phyloP scores from a whole-genome alignment of 2,113 vertebrate species.

The Bufo gargarizans region DNA sequence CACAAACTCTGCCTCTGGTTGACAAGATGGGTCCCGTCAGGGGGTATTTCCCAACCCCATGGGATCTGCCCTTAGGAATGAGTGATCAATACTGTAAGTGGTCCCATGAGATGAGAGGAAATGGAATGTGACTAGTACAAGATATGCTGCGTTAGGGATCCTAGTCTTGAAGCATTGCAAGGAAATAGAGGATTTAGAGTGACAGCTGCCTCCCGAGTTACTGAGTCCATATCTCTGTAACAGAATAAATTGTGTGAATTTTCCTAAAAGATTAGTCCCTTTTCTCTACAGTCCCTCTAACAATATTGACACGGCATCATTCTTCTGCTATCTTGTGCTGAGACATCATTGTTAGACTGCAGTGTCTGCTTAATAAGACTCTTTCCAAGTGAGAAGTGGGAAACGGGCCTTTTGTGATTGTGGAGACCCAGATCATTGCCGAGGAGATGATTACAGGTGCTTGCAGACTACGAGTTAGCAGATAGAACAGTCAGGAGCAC shows the following conservation, averaged over 20 bases:
- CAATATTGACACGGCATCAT: background rate
- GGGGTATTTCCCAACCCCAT: background rate
- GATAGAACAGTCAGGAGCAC: conserved; percentile 1
- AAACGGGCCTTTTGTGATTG: conserved; percentile 6
- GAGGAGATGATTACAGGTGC: conserved; percentile 30
- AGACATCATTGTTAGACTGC: conserved; percentile 27
- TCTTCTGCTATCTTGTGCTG: background rate
- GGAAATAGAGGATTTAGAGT: background rate
- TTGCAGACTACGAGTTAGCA: conserved; percentile 1
- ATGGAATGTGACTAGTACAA: conserved; percentile 43
- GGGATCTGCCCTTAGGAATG: conserved; percentile 18
- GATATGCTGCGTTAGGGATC: conserved; percentile 34
- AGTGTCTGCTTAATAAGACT: conserved; percentile 22
- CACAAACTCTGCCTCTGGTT: background rate
- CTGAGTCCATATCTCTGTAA: background rate
- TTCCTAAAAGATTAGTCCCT: background rate
- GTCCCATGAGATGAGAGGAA: conserved; percentile 15
- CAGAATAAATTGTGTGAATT: conserved; percentile 6
- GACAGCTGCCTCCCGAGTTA: background rate
- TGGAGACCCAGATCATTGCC: background rate
- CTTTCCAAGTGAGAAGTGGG: conserved; percentile 5
- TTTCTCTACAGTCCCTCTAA: background rate
- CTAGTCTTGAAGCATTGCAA: background rate
- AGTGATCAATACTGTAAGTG: conserved; percentile 39
- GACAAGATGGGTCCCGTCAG: background rate